Evolutionary conservation across 2,113 vertebrate genomes (phyloP).

Genomic region (Gallinago jamesoni): DNA sequence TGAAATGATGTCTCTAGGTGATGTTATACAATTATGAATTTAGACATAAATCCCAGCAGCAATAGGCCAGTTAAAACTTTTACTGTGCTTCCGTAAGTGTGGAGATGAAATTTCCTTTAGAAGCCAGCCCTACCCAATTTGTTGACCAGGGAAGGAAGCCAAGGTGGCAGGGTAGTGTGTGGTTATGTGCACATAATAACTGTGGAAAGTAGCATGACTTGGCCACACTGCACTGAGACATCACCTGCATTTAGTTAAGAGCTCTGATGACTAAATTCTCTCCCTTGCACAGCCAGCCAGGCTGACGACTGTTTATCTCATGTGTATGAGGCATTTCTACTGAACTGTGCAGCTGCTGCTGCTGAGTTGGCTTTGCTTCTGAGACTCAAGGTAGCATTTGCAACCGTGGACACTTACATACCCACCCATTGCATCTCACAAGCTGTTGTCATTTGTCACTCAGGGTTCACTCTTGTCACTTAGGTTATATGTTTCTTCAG

Average conservation of each 20-base stretch:
- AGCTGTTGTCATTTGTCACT: background rate
- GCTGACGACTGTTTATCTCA: background rate
- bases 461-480: background rate
- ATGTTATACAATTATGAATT: background rate
- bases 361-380: background rate
- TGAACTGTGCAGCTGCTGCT: background rate
- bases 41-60: background rate
- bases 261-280: background rate
- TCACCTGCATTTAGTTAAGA: background rate
- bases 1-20: background rate
- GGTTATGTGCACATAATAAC: background rate
- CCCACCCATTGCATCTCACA: background rate
- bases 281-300: background rate
- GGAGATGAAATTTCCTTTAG: background rate
- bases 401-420: accelerated
- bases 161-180: background rate
- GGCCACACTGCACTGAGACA: background rate
- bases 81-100: background rate
- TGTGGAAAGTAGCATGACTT: background rate
- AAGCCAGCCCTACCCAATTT: background rate
- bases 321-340: background rate
- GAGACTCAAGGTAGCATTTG: background rate
- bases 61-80: background rate
- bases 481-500: background rate
- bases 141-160: background rate